Evolutionary conservation across 37 sponge, comb jelly and placozoan genomes (phyloP).

Genomic region (Theonella swinhoei): DNA sequence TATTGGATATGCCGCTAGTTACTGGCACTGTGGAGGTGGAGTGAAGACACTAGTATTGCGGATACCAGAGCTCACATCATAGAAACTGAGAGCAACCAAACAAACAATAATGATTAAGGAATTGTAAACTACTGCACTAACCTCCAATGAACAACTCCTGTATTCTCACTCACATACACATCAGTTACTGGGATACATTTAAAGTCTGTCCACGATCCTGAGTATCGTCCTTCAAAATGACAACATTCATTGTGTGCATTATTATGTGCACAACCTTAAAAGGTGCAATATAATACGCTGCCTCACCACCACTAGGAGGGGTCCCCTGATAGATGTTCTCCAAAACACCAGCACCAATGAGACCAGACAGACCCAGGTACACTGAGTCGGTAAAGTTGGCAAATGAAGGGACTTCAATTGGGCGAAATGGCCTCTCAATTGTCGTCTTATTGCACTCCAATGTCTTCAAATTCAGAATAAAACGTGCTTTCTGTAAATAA

Average conservation of each 20-base stretch:
- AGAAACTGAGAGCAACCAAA: slow-evolving; percentile 49
- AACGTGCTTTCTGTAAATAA: slow-evolving; percentile 28
- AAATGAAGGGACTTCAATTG: slow-evolving; percentile 34
- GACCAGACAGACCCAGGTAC: slow-evolving; percentile 51
- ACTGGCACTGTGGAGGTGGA: slow-evolving; percentile 27
- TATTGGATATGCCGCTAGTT: no score
- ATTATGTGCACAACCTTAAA: no score
- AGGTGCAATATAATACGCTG: no score
- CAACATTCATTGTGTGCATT: background rate
- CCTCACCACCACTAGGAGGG: background rate
- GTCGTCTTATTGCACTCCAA: slow-evolving; percentile 25
- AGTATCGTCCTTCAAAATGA: background rate
- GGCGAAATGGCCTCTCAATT: slow-evolving; percentile 35
- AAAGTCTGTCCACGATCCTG: background rate
- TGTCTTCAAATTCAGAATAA: slow-evolving; percentile 39
- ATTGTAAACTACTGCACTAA: background rate
- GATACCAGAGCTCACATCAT: slow-evolving; percentile 42
- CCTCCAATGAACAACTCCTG: background rate
- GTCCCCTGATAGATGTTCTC: slow-evolving; percentile 12
- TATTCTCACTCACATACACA: background rate
- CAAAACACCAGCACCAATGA: slow-evolving; percentile 17
- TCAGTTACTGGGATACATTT: slow-evolving; percentile 38
- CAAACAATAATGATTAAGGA: background rate
- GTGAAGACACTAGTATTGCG: slow-evolving; percentile 28
- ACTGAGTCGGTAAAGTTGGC: slow-evolving; percentile 29